Conservation (phyloP, 2,888 invertebrate species). For the Metallyticus violacea region DNA sequence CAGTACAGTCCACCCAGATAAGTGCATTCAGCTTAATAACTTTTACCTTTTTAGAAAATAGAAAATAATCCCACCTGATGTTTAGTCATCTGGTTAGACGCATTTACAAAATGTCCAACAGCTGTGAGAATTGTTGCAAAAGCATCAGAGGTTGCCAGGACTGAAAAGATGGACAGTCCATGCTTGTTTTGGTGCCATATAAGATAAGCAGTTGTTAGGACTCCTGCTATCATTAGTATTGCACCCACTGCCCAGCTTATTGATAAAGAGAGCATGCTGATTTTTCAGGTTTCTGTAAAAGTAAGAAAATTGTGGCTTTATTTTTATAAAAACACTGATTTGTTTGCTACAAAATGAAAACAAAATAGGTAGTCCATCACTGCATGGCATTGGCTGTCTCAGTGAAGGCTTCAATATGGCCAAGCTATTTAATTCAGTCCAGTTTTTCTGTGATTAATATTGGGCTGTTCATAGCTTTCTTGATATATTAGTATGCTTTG, state of each 20-base stretch:
- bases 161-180: constrained; percentile 37
- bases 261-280: not conserved
- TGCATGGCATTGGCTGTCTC: no score
- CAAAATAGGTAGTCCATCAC: no score
- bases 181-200: constrained; percentile 36
- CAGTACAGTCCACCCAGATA: no score
- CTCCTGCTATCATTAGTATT: constrained; percentile 38
- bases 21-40: no score
- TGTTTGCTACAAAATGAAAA: no score
- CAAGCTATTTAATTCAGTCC: no score
- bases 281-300: not conserved
- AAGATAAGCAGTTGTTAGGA: constrained; percentile 35
- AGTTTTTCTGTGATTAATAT: no score
- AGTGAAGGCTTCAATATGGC: no score
- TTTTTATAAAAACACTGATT: no score
- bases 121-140: constrained; percentile 37
- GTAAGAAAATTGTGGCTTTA: not conserved
- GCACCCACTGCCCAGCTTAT: constrained; percentile 37
- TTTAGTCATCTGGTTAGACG: not conserved
- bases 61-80: not conserved
- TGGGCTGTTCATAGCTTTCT: no score
- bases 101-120: constrained; percentile 35
- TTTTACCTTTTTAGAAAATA: no score
- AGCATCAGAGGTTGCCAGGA: constrained; percentile 40
- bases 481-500: no score